Evolutionary conservation across 2,797 vertebrate genomes (phyloP), one percentile per base, ranked within the genome.

Genomic region (Alouatta caraya): DNA sequence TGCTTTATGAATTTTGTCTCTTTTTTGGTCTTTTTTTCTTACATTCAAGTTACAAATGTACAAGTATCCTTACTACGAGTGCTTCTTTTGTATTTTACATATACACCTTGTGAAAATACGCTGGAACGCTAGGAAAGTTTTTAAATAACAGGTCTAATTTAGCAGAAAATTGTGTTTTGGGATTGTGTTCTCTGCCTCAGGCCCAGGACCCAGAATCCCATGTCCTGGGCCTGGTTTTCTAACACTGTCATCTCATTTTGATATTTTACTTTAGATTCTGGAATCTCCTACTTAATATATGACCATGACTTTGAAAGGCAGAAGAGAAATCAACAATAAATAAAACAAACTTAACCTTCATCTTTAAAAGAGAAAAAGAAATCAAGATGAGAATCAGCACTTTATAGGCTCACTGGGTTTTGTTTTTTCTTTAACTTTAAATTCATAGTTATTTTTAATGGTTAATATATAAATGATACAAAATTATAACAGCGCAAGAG

Each of bases 391-490:
- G 46, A 78, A 37, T 28, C 4, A 11, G 44, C 30, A 73, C 33
- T 93, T 39, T 46, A 1, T 42, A 81, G 33, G 42, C 4, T 83
- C 19, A 46, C 37, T 67, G 28, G 59, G 12, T 30, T 10, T 14
- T 59, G 46, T 50, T 26, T 37, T 8, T 19, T 30, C 14, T 21
- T 37, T 19, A 72, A 95, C 75, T 86, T 93, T 76, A 91, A 93
- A 88, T 67, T 57, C 26, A 64, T 91, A 55, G 4, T 59, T 94
- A 50, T 91, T 78, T 96, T 94, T 91, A 96, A 67, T 96, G 92
- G 48, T 33, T 88, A 44, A 78, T 48, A 52, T 5, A 59, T 83
- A 90, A 81, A 50, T 67, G 79, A n/a, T 52, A 4, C 57, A 88
- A 84, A 93, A 88, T 75, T 91, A 12, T 22, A 86, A 90, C 89